phyloP scores from a whole-genome alignment of 2,888 invertebrate genomes.

The Stenodema calcarata region DNA sequence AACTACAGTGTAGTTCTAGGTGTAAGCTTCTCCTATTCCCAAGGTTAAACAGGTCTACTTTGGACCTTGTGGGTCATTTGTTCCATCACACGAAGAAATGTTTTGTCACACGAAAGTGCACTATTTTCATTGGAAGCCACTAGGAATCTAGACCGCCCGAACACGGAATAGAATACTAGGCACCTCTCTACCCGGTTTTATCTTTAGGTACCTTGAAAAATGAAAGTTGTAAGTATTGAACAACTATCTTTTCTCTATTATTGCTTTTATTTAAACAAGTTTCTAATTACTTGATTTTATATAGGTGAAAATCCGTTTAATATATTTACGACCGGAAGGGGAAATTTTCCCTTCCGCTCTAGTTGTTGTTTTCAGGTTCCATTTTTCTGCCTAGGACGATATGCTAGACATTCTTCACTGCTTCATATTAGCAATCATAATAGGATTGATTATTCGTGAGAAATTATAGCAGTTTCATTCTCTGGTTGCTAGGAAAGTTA shows the following conservation, averaged over 20 bases:
- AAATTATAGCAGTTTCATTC: conserved; percentile 20
- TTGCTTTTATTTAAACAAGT: conserved; percentile 20
- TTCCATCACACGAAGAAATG: neutral
- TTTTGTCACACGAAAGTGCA: neutral
- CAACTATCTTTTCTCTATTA: conserved; percentile 14
- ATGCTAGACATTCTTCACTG: conserved; percentile 41
- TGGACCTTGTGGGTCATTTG: neutral
- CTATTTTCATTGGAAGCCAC: neutral
- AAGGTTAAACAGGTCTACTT: neutral
- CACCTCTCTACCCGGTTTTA: neutral
- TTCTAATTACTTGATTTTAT: neutral
- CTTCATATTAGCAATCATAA: conserved; percentile 20
- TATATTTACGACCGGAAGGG: conserved; percentile 14
- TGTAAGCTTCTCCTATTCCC: neutral
- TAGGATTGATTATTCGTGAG: conserved; percentile 38
- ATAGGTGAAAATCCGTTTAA: conserved; percentile 14
- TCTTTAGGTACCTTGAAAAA: conserved; percentile 14
- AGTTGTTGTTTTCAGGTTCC: conserved; percentile 45
- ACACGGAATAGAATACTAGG: conserved; percentile 2
- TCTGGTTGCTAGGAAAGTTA: conserved; percentile 37
- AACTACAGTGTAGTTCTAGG: neutral
- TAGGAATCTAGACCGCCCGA: neutral
- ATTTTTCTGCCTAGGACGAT: conserved; percentile 42
- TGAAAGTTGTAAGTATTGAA: conserved; percentile 33
- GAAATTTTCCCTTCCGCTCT: conserved; percentile 8